Conservation (phyloP, 2,888 invertebrate species). For the Deilephila porcellus region DNA sequence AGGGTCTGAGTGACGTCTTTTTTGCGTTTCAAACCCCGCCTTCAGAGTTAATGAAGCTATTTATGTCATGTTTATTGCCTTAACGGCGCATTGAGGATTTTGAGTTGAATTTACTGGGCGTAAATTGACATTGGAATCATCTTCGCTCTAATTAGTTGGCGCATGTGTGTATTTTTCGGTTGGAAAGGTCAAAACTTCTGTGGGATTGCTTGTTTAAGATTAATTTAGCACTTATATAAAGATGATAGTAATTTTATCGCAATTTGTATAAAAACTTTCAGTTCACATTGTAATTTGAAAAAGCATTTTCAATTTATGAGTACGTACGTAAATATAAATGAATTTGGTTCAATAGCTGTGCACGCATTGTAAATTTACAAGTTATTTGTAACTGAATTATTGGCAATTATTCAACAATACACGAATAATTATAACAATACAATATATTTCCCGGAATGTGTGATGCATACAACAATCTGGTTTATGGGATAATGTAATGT, state of each 20-base stretch:
- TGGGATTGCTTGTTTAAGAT: neutral
- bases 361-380: neutral
- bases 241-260: neutral
- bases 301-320: too few relatives aligned
- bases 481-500: neutral
- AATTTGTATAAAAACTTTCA: neutral
- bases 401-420: constrained; percentile 12
- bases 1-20: constrained; percentile 70
- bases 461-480: neutral
- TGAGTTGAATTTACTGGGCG: constrained; percentile 78
- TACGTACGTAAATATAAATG: too few relatives aligned
- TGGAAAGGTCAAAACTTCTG: neutral
- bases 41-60: constrained; percentile 79
- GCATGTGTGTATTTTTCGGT: constrained; percentile 52
- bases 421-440: constrained; percentile 6
- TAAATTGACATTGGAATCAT: constrained; percentile 78
- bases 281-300: too few relatives aligned
- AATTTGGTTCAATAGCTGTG: neutral
- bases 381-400: neutral
- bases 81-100: constrained; percentile 79
- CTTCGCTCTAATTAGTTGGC: constrained; percentile 67
- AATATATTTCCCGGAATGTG: neutral
- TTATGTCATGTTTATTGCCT: constrained; percentile 82
- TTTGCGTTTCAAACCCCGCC: constrained; percentile 76
- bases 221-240: neutral